A percentile compares a stretch with the other conserved stretches of the same genome.
phyloP scores from a whole-genome alignment of 2,113 vertebrate genomes.

The Antechinus stuartii region DNA sequence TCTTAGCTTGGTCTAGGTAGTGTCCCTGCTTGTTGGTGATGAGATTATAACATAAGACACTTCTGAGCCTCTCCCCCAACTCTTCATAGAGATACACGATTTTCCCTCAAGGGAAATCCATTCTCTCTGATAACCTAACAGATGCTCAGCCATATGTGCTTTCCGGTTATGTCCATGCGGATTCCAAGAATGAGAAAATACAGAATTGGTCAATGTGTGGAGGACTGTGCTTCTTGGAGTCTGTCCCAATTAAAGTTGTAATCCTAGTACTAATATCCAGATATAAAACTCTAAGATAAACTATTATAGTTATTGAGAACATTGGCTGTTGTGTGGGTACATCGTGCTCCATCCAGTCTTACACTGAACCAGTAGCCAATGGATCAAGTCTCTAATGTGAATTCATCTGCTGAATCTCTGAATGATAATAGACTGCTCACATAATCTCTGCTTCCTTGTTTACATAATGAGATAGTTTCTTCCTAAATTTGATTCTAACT shows the following conservation, averaged over 20 bases:
- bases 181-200: not conserved
- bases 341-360: not conserved
- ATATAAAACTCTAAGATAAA: not conserved
- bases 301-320: not conserved
- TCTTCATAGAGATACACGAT: not conserved
- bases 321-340: not conserved
- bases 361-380: not conserved
- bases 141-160: not conserved
- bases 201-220: not conserved
- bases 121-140: not conserved
- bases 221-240: not conserved
- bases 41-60: not conserved
- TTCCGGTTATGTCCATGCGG: not conserved
- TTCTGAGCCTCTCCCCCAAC: not conserved
- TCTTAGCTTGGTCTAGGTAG: not conserved
- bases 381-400: not conserved
- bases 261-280: not conserved
- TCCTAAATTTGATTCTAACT: not conserved
- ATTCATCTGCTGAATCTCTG: not conserved
- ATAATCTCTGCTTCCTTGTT: not conserved
- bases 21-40: not conserved
- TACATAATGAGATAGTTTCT: not conserved
- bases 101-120: not conserved
- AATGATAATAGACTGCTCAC: not conserved
- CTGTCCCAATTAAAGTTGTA: not conserved